phyloP scores from a whole-genome alignment of 2,888 invertebrate species.

The Odontocolon sp. region DNA sequence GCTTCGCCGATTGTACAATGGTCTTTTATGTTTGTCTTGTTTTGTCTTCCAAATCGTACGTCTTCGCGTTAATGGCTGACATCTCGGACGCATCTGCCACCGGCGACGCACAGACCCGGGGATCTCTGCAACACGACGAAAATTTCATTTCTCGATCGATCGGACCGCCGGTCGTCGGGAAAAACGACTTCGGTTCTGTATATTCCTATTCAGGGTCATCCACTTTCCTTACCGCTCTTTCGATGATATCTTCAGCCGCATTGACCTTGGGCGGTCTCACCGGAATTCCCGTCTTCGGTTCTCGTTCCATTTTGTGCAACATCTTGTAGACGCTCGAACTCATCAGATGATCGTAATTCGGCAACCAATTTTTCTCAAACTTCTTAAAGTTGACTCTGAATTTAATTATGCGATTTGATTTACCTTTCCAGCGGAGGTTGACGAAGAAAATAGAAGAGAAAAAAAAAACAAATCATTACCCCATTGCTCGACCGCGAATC shows the following conservation, averaged over 20 bases:
- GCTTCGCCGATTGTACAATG: conserved; percentile 40
- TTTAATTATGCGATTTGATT: background rate
- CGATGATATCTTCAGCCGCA: conserved; percentile 85
- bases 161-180: background rate
- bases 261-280: conserved; percentile 85
- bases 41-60: conserved; percentile 17
- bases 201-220: background rate
- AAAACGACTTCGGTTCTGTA: too few relatives aligned
- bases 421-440: background rate
- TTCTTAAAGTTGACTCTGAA: conserved; percentile 94
- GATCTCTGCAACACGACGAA: conserved; percentile 73
- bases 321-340: conserved; percentile 91
- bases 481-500: conserved; percentile 91
- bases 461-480: conserved; percentile 84
- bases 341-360: conserved; percentile 88
- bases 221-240: conserved; percentile 74
- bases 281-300: conserved; percentile 86
- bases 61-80: conserved; percentile 69
- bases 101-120: conserved; percentile 73
- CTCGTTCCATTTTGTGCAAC: conserved; percentile 88
- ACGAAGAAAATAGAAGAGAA: background rate
- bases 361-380: conserved; percentile 89
- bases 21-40: conserved; percentile 31
- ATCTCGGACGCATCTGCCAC: conserved; percentile 72
- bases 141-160: conserved; percentile 31